phyloP scores from a whole-genome alignment of 2,888 invertebrate genomes.

The Cancer borealis region DNA sequence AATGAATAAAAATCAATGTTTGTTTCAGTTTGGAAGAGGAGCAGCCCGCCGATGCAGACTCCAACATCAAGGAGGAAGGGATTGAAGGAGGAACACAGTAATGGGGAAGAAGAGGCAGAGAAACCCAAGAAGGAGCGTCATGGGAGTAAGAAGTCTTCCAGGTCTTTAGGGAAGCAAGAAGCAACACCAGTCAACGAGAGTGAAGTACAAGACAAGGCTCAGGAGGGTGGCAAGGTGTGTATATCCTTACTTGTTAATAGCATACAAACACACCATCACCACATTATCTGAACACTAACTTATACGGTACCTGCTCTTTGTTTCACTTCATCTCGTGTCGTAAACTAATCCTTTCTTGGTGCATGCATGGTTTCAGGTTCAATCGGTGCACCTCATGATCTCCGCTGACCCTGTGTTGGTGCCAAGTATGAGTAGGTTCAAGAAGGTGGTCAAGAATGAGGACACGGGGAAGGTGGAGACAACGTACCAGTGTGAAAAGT shows the following conservation, averaged over 20 bases:
- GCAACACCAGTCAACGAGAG: not conserved
- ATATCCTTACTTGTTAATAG: not conserved
- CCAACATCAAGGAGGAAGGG: not conserved
- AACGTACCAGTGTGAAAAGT: conserved; percentile 63
- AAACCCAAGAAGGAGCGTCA: not conserved
- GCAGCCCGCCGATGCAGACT: not conserved
- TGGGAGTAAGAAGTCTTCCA: not conserved
- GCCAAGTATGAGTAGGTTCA: conserved; percentile 59
- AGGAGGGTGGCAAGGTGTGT: not conserved
- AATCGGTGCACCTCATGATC: conserved; percentile 70
- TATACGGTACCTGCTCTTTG: no score
- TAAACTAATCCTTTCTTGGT: not conserved
- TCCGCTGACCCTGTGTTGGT: conserved; percentile 68
- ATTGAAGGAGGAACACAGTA: not conserved
- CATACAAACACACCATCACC: not conserved
- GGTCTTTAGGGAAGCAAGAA: conserved; percentile 40
- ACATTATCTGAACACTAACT: not conserved
- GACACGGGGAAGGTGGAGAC: conserved; percentile 56
- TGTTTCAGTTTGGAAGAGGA: conserved; percentile 23
- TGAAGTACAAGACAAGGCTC: conserved; percentile 18
- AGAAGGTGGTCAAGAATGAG: conserved; percentile 62
- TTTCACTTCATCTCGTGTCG: not conserved
- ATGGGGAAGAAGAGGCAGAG: conserved; percentile 16
- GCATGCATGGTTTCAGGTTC: conserved; percentile 51
- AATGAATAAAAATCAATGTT: not conserved